Base-by-base conservation (phyloP, 2,113 vertebrate genomes). In the Panurus biarmicus region DNA sequence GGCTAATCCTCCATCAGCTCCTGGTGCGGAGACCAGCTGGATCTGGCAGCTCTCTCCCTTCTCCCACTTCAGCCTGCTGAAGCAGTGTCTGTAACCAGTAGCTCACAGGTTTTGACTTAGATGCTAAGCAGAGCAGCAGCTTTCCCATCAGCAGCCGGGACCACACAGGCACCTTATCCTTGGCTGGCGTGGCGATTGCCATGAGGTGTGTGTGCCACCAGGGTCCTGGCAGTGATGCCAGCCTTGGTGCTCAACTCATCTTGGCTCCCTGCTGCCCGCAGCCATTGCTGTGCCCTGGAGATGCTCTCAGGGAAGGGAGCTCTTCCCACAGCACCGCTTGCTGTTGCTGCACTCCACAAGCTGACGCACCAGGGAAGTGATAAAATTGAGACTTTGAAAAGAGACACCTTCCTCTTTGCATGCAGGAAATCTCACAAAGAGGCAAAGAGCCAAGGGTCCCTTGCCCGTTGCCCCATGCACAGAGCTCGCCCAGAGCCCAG, bases 181-280 rank as follows among this genome's bases (percentile, higher is more conserved):
- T 4, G 25, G 42, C 14, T 11, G 9, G 16, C 19, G 44, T n/a
- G n/a, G n/a, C n/a, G n/a, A n/a, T n/a, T n/a, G n/a, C n/a, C n/a
- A n/a, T n/a, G n/a, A 4, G 1, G 38, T 1, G 66, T 9, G 48
- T 0, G n/a, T 1, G 1, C 76, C 3, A 1, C 0, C 1, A 5
- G 12, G 54, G 33, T 53, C 53, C 90, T 18, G 42, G 22, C 7
- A 8, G 64, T 0, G 15, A 50, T 92, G 84, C 93, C 96, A 95
- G 60, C 76, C 76, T 28, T 5, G 21, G 33, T 47, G 87, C 76
- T 87, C 89, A 89, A 35, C 87, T 40, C 72, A 29, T 8, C 72
- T 20, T 9, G 45, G 53, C 86, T 57, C 50, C 26, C 24, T 10
- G 9, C 60, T 24, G 42, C 51, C 42, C 83, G 29, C 20, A 4